Evolutionary conservation across 2,113 vertebrate species (phyloP), one percentile per base, ranked within the genome.

Genomic region (Setophaga petechia): DNA sequence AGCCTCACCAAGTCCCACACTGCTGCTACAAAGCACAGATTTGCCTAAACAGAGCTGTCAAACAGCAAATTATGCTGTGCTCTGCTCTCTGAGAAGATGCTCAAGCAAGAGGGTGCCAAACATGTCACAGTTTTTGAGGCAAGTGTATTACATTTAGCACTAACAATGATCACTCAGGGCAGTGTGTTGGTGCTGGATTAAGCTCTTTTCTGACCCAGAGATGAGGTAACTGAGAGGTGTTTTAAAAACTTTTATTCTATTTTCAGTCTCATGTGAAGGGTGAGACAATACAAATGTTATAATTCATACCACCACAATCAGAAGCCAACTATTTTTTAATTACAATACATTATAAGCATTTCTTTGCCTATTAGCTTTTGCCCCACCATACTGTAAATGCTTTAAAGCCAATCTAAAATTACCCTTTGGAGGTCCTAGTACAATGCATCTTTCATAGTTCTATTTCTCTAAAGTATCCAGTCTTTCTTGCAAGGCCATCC

Each of bases 91-190:
- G 49, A 93, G 57, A 92, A 87, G 82, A 89, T 43, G 24, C 91
- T 90, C 75, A 73, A 66, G 46, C 37, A 89, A 81, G 52, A 96
- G 43, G 57, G 68, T 97, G 94, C 75, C 89, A 84, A 93, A 82
- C 15, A 28, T 20, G 13, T 82, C 63, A 88, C 82, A 67, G 51
- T 20, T 88, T 67, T 85, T 25, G 68, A 67, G 78, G 72, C 55
- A 51, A 84, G 59, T 0, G 11, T 74, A 80, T 71, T 71, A 72
- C 75, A 78, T 93, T 71, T 80, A 94, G 62, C 79, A 37, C 46
- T 24, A 87, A 66, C 83, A 90, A 90, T 84, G 81, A 66, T 30
- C 92, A 59, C 88, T 89, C 80, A 13, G 27, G 33, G 33, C 1
- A 0, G 3, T 3, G 46, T 20, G 33, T 9, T 51, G 35, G 43